These are phyloP conservation scores for Allophyes oxyacanthae DNA, from an alignment of 2,888 invertebrate species.

Conservation along the genomic window DNA sequence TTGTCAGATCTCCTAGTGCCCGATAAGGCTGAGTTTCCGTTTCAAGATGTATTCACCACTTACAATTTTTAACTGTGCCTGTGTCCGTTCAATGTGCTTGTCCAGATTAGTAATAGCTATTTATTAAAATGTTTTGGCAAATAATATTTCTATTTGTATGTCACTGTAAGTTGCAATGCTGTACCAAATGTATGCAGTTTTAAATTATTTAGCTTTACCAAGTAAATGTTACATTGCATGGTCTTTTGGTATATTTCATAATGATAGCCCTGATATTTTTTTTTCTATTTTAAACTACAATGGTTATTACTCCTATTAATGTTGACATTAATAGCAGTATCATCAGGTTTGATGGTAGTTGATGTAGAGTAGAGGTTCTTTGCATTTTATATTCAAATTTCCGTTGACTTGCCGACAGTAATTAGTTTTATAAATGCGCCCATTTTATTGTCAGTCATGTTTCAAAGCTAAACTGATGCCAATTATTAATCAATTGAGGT, in stretches of 20 bases:
- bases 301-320: no score
- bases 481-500: background rate
- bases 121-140: conserved; percentile 50
- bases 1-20: conserved; percentile 93
- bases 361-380: background rate
- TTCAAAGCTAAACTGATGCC: conserved; percentile 29
- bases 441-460: conserved; percentile 68
- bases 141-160: conserved; percentile 13
- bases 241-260: conserved; percentile 17
- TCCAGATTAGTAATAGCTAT: conserved; percentile 42
- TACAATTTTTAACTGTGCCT: conserved; percentile 52
- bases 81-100: conserved; percentile 24
- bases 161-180: background rate
- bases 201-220: background rate
- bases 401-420: conserved; percentile 69
- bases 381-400: conserved; percentile 43
- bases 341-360: conserved; percentile 2
- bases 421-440: conserved; percentile 53
- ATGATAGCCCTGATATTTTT: no score
- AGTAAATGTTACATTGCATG: conserved; percentile 34
- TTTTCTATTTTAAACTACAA: no score
- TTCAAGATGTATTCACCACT: conserved; percentile 92
- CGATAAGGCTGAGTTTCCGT: conserved; percentile 94
- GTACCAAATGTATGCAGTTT: conserved; percentile 3
- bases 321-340: conserved; percentile 32